These are phyloP conservation scores for Myotis findleyi DNA, from an alignment of 2,797 vertebrate genomes.

Conservation along the genomic window DNA sequence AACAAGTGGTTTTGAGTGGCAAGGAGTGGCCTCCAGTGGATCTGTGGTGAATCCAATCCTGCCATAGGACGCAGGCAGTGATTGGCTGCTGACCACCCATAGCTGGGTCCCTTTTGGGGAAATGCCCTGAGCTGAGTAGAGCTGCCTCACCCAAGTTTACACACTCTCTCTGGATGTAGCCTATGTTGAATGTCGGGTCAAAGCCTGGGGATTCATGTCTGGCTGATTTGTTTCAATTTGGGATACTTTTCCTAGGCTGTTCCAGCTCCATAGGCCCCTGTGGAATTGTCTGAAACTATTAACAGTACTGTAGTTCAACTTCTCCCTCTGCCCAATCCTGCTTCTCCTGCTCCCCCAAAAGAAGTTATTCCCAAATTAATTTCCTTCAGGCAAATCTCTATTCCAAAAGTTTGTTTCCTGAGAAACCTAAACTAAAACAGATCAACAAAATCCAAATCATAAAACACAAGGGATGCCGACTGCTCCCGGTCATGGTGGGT, in stretches of 20 bases:
- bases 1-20: not conserved
- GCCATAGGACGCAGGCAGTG: not conserved
- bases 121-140: not conserved
- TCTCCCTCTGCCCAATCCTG: not conserved
- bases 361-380: slow-evolving; percentile 8
- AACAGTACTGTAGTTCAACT: not conserved
- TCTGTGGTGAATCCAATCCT: not conserved
- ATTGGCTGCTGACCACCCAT: not conserved
- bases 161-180: not conserved
- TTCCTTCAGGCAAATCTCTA: not conserved
- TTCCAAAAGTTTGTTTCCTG: slow-evolving; percentile 13
- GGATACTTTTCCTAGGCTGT: not conserved
- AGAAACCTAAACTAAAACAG: not conserved
- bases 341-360: not conserved
- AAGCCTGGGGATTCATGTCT: not conserved
- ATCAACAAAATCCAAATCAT: not conserved
- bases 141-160: not conserved
- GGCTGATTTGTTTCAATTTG: not conserved
- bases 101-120: not conserved
- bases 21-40: not conserved
- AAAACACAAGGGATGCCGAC: not conserved
- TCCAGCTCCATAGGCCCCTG: not conserved
- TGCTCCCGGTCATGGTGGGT: not conserved
- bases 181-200: not conserved
- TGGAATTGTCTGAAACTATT: not conserved